phyloP scores from a whole-genome alignment of 2,888 invertebrate genomes.

The Pycnomerus fuliginosus region DNA sequence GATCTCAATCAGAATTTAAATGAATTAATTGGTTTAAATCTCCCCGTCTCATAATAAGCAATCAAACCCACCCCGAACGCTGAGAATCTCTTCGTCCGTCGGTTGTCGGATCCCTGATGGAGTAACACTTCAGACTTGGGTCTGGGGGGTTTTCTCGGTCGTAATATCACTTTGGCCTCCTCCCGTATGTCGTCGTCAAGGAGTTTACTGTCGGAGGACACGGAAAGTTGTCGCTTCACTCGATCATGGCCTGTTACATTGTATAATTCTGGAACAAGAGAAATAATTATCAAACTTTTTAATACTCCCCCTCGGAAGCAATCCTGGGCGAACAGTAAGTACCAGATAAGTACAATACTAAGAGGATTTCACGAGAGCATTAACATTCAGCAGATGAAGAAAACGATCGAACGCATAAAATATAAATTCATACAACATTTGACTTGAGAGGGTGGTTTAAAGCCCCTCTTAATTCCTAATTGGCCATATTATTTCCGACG shows the following conservation, averaged over 20 bases:
- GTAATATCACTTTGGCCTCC: constrained; percentile 83
- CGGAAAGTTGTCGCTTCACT: constrained; percentile 86
- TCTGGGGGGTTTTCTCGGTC: constrained; percentile 89
- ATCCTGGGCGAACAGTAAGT: constrained; percentile 24
- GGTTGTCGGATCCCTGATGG: constrained; percentile 66
- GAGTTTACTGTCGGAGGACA: constrained; percentile 89
- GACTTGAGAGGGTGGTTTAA: too few species aligned
- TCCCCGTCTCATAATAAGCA: too few species aligned
- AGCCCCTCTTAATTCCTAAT: constrained; percentile 11
- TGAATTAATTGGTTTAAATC: too few species aligned
- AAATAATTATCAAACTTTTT: constrained; percentile 7
- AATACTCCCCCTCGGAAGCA: constrained; percentile 14
- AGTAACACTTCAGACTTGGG: constrained; percentile 96
- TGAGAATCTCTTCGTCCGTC: constrained; percentile 90
- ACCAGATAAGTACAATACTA: constrained; percentile 26
- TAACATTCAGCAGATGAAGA: too few species aligned
- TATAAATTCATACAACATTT: too few species aligned
- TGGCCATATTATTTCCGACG: constrained; percentile 8
- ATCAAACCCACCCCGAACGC: constrained; percentile 88
- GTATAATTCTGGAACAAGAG: constrained; percentile 67
- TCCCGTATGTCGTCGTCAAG: constrained; percentile 88
- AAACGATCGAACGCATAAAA: too few species aligned
- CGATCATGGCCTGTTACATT: constrained; percentile 78
- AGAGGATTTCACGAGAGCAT: too few species aligned
- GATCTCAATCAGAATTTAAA: too few species aligned